These are phyloP conservation scores for Cirrhinus molitorella DNA, from an alignment of 2,797 vertebrate genomes.

Conservation along the genomic window DNA sequence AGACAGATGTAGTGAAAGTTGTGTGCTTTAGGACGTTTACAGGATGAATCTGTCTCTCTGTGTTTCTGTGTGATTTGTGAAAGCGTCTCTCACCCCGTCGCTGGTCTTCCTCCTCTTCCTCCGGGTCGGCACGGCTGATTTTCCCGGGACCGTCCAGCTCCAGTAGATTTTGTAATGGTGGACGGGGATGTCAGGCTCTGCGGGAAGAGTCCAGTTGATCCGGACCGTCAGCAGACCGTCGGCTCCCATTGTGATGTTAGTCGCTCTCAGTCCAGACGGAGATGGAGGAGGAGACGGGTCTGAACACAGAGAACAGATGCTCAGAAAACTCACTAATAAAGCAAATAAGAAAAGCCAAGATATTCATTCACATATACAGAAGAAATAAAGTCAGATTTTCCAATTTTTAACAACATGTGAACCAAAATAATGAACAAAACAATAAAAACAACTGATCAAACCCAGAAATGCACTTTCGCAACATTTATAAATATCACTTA, in stretches of 20 bases:
- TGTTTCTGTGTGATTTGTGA: neutral
- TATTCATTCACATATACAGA: neutral
- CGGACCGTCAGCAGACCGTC: conserved; percentile 82
- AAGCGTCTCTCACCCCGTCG: conserved; percentile 81
- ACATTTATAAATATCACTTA: neutral
- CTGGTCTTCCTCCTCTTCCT: conserved; percentile 93
- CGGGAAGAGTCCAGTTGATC: conserved; percentile 86
- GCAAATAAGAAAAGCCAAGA: too few relatives aligned
- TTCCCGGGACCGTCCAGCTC: conserved; percentile 87
- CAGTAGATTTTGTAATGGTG: conserved; percentile 97
- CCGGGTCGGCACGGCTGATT: conserved; percentile 85
- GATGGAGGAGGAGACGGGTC: conserved; percentile 90
- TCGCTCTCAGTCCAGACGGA: conserved; percentile 82
- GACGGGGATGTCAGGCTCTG: conserved; percentile 90
- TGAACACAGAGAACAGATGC: conserved; percentile 62
- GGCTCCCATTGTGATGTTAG: conserved; percentile 78
- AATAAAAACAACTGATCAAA: neutral
- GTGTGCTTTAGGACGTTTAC: neutral
- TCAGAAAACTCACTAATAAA: neutral
- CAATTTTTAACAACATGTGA: neutral
- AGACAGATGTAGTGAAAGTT: neutral
- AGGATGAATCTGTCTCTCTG: neutral
- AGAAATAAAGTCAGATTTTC: neutral
- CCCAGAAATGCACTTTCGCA: neutral
- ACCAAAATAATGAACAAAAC: too few relatives aligned